Conservation (phyloP, 2,888 invertebrate genomes). For the Abrostola tripartita region DNA sequence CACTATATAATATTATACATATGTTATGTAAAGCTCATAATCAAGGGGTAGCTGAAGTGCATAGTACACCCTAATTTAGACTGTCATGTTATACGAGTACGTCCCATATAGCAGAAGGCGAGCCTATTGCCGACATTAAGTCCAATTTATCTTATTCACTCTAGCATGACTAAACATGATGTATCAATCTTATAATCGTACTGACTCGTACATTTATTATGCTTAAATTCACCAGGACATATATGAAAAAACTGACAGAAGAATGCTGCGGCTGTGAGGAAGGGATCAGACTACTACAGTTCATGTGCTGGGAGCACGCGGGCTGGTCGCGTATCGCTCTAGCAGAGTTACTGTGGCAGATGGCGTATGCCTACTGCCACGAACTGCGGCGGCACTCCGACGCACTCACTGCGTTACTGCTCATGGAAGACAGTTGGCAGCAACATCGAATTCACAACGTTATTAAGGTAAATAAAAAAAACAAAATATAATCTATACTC, state of each 20-base stretch:
- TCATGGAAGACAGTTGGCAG: conserved; percentile 99
- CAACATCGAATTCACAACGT: conserved; percentile 97
- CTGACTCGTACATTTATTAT: too few relatives aligned
- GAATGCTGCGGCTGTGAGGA: conserved; percentile 98
- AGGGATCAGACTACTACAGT: conserved; percentile 95
- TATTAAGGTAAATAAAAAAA: conserved; percentile 89
- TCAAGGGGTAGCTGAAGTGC: too few relatives aligned
- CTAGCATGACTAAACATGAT: too few relatives aligned
- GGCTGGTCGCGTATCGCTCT: conserved; percentile 96
- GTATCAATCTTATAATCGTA: background rate
- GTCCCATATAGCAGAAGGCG: too few relatives aligned
- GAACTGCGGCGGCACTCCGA: conserved; percentile 98
- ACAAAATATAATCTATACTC: background rate
- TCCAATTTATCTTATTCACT: too few relatives aligned
- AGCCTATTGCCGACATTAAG: too few relatives aligned
- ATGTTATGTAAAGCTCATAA: too few relatives aligned
- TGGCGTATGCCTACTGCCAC: conserved; percentile 96
- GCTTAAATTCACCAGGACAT: conserved; percentile 75
- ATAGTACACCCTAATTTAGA: too few relatives aligned
- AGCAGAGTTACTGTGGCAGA: conserved; percentile 96
- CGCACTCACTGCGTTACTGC: conserved; percentile 94
- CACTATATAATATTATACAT: too few relatives aligned
- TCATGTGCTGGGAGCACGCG: conserved; percentile 99
- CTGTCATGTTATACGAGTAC: too few relatives aligned
- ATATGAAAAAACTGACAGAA: conserved; percentile 98